A percentile compares a stretch with the other conserved stretches of the same genome.
Conservation (phyloP, 2,113 vertebrate genomes). For the Actenoides hombroni region DNA sequence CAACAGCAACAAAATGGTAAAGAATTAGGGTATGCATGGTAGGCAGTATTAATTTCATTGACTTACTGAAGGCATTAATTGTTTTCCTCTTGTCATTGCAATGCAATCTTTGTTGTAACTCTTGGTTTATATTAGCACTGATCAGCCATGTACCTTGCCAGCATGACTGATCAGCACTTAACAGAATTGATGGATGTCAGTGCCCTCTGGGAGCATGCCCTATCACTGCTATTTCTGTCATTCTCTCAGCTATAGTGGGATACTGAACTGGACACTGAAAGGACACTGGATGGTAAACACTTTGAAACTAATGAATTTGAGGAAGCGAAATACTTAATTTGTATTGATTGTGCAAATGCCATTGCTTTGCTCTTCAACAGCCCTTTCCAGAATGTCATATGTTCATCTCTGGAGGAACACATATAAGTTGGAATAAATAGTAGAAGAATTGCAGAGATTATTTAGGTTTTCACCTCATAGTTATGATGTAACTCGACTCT, state of each 20-base stretch:
- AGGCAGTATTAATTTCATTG: conserved; percentile 4
- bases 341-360: neutral
- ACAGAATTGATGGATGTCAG: neutral
- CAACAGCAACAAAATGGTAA: neutral
- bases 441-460: neutral
- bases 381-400: neutral
- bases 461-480: neutral
- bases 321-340: neutral
- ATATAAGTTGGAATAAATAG: neutral
- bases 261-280: neutral
- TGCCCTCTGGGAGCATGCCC: neutral
- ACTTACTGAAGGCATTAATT: neutral
- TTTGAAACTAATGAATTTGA: conserved; percentile 21
- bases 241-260: neutral
- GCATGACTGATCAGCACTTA: neutral
- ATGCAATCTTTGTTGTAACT: conserved; percentile 26
- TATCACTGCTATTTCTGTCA: neutral
- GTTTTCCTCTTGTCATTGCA: neutral
- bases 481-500: neutral
- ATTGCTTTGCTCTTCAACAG: neutral
- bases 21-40: neutral
- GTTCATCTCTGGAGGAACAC: neutral
- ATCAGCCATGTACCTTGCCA: neutral
- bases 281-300: neutral
- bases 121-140: conserved; percentile 29